phyloP scores from a whole-genome alignment of 2,888 invertebrate genomes.

The Ferdinandea cuprea region DNA sequence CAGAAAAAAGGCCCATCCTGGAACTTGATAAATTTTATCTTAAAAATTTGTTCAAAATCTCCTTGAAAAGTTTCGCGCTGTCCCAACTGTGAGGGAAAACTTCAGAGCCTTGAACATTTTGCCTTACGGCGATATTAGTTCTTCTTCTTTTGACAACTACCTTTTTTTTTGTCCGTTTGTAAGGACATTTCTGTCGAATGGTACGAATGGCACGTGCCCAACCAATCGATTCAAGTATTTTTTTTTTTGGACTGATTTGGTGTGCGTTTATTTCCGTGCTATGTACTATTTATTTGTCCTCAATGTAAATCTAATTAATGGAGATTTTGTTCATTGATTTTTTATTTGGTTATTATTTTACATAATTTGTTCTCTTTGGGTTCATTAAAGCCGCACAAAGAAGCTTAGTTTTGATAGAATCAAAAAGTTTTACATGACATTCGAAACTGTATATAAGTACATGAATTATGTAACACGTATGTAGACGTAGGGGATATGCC shows the following conservation, averaged over 20 bases:
- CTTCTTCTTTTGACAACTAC: slow-evolving; percentile 26
- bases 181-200: slow-evolving; percentile 40
- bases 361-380: neutral
- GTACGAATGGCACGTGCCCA: slow-evolving; percentile 57
- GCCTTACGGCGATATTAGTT: slow-evolving; percentile 28
- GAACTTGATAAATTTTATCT: slow-evolving; percentile 60
- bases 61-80: slow-evolving; percentile 62
- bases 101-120: slow-evolving; percentile 51
- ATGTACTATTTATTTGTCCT: too few relatives aligned
- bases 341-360: slow-evolving; percentile 57
- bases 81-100: slow-evolving; percentile 40
- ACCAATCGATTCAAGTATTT: slow-evolving; percentile 47
- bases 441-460: too few relatives aligned
- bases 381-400: neutral
- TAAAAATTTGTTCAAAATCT: too few relatives aligned
- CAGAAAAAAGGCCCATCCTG: slow-evolving; percentile 33
- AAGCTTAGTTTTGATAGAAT: slow-evolving; percentile 56
- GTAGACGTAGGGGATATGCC: too few relatives aligned
- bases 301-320: slow-evolving; percentile 66
- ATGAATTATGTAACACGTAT: too few relatives aligned
- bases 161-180: slow-evolving; percentile 6
- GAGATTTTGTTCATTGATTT: slow-evolving; percentile 63
- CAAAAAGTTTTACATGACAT: too few relatives aligned
- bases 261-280: slow-evolving; percentile 51
- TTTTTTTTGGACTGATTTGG: slow-evolving; percentile 5